Conservation (phyloP, 2,888 invertebrate genomes). For the Micoletzkya japonica region DNA sequence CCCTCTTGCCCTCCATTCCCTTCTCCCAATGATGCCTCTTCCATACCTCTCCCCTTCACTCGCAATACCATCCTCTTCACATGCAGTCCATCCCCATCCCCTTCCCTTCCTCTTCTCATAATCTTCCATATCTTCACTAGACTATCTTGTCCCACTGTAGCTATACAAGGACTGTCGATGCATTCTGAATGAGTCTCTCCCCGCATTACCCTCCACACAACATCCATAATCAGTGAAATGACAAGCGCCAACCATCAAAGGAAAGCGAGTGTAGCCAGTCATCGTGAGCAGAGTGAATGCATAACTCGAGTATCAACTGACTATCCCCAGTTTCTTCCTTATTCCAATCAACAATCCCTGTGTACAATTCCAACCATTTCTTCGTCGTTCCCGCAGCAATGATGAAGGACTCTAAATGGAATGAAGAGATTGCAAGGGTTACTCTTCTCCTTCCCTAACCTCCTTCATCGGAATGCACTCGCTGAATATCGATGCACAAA, state of each 20-base stretch:
- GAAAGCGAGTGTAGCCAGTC: constrained; percentile 53
- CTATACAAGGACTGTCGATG: constrained; percentile 31
- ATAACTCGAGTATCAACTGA: constrained; percentile 33
- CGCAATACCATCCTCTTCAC: constrained; percentile 25
- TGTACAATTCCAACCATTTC: constrained; percentile 43
- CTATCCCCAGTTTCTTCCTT: neutral
- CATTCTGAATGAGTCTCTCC: constrained; percentile 1
- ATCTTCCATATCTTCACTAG: constrained; percentile 46
- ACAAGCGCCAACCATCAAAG: constrained; percentile 40
- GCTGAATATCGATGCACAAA: constrained; percentile 20
- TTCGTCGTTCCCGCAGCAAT: constrained; percentile 49
- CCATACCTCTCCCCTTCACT: too few relatives aligned
- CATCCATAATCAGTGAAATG: neutral
- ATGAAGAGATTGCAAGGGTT: neutral
- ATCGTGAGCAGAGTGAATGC: constrained; percentile 41
- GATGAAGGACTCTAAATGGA: constrained; percentile 29
- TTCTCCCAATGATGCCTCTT: too few relatives aligned
- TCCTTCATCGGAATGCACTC: neutral
- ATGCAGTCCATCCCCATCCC: constrained; percentile 10
- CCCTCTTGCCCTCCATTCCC: too few relatives aligned
- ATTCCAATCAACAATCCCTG: constrained; percentile 14
- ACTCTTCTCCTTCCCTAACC: neutral
- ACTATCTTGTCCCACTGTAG: constrained; percentile 44
- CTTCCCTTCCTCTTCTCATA: constrained; percentile 19
- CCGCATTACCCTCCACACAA: neutral